A percentile compares a stretch with the other conserved stretches of the same genome.
These are phyloP conservation scores for Zaprionus camerounensis DNA, from an alignment of 1,140 invertebrate genomes.

Conservation along the genomic window DNA sequence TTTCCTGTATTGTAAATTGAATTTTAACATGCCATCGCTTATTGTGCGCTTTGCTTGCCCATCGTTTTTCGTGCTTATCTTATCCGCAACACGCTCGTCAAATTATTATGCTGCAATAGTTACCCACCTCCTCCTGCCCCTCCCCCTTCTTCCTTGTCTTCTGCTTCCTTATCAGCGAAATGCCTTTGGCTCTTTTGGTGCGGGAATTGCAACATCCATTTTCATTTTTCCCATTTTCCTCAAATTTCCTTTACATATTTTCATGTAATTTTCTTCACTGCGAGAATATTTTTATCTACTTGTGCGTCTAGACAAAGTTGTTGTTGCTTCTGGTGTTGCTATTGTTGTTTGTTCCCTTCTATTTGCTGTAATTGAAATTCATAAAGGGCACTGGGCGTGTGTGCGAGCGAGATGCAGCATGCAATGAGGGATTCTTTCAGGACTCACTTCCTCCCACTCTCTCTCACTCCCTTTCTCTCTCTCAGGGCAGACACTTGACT, in stretches of 20 bases:
- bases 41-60: constrained; percentile 16
- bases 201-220: constrained; percentile 39
- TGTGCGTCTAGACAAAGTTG: constrained; percentile 67
- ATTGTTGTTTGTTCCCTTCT: constrained; percentile 12
- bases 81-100: constrained; percentile 65
- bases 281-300: constrained; percentile 66
- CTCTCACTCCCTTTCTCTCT: neutral
- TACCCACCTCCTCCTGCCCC: neutral
- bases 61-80: constrained; percentile 54
- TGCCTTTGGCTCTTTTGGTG: constrained; percentile 23
- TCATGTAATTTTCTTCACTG: constrained; percentile 32
- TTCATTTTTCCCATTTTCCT: constrained; percentile 23
- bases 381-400: constrained; percentile 20
- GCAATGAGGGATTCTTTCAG: constrained; percentile 19
- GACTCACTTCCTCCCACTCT: neutral
- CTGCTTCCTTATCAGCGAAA: constrained; percentile 43
- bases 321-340: constrained; percentile 1
- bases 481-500: constrained; percentile 38
- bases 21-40: constrained; percentile 61
- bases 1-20: constrained; percentile 49
- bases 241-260: constrained; percentile 43
- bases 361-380: constrained; percentile 35
- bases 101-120: constrained; percentile 59
- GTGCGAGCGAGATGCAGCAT: constrained; percentile 23
- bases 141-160: neutral